phyloP scores from a whole-genome alignment of 2,888 invertebrate species.

The Kuschelorhynchus macadamiae region DNA sequence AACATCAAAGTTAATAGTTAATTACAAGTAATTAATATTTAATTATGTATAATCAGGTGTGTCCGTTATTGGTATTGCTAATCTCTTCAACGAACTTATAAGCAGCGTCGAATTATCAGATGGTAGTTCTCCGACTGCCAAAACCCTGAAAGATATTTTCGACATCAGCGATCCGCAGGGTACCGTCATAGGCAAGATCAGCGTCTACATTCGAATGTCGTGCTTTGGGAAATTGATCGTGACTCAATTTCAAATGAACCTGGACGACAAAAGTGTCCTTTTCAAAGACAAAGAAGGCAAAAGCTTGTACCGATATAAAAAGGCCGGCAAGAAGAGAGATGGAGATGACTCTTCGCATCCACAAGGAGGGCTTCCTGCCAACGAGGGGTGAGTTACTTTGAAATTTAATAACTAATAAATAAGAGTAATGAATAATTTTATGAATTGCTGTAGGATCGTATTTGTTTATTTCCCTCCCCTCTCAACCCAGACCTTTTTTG shows the following conservation, averaged over 20 bases:
- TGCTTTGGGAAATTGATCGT: slow-evolving; percentile 78
- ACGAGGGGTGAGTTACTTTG: too few species aligned
- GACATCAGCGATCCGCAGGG: slow-evolving; percentile 68
- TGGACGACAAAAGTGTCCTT: slow-evolving; percentile 67
- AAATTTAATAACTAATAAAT: too few species aligned
- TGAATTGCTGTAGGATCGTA: too few species aligned
- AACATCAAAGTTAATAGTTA: too few species aligned
- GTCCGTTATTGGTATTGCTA: slow-evolving; percentile 73
- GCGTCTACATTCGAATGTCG: slow-evolving; percentile 76
- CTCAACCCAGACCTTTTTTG: too few species aligned
- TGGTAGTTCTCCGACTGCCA: slow-evolving; percentile 70
- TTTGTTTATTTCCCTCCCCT: too few species aligned
- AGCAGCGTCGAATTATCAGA: slow-evolving; percentile 66
- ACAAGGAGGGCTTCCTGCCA: too few species aligned
- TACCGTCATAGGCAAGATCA: slow-evolving; percentile 72
- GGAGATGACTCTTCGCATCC: not conserved
- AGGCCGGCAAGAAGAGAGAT: slow-evolving; percentile 55
- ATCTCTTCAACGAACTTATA: slow-evolving; percentile 74
- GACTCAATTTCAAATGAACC: slow-evolving; percentile 75
- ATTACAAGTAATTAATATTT: too few species aligned
- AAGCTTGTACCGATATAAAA: slow-evolving; percentile 66
- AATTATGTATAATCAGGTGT: too few species aligned
- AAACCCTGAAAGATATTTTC: slow-evolving; percentile 76
- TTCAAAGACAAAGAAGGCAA: slow-evolving; percentile 68
- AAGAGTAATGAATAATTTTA: too few species aligned